Evolutionary conservation across 2,888 invertebrate genomes (phyloP).

Genomic region (Aporophyla lueneburgensis): DNA sequence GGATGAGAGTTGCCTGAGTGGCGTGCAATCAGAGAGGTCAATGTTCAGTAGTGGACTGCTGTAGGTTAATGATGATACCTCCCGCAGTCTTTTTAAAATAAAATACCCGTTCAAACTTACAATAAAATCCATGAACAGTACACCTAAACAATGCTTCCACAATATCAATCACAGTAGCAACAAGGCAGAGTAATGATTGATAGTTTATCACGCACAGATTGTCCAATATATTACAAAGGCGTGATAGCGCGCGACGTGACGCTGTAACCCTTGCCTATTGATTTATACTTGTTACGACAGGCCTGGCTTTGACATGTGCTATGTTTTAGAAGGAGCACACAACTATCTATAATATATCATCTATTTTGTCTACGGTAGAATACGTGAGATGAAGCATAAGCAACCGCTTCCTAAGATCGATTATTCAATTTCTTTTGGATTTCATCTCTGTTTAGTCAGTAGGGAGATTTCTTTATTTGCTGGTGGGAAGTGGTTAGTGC

Average conservation of each 20-base stretch:
- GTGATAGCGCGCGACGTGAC: constrained; percentile 47
- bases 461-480: background rate
- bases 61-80: no score
- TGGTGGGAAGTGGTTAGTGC: no score
- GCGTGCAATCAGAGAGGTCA: no score
- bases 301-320: constrained; percentile 50
- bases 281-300: constrained; percentile 57
- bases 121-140: background rate
- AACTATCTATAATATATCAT: constrained; percentile 7
- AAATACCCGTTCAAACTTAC: background rate
- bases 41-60: no score
- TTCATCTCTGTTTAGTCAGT: background rate
- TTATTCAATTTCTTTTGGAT: background rate
- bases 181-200: constrained; percentile 54
- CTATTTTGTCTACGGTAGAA: background rate
- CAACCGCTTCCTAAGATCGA: background rate
- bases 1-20: no score
- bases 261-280: constrained; percentile 54
- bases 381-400: background rate
- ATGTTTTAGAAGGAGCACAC: constrained; percentile 26
- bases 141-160: constrained; percentile 14
- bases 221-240: constrained; percentile 49
- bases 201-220: constrained; percentile 60
- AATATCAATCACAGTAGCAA: constrained; percentile 46
- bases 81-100: background rate